Conservation (phyloP, 2,888 invertebrate genomes). For the Eupithecia dodoneata region DNA sequence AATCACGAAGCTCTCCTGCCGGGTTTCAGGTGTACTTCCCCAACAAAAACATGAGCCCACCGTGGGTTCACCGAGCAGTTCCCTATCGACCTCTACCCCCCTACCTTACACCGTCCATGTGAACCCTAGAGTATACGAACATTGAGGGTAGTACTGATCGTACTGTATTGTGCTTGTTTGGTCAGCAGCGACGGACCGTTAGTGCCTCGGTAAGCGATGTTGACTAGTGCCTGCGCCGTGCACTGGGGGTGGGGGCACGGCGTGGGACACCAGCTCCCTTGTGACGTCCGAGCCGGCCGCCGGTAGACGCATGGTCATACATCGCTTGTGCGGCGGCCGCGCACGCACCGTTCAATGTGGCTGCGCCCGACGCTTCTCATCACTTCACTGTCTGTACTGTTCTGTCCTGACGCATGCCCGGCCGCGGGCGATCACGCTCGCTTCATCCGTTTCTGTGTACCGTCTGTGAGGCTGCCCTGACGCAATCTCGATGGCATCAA, state of each 20-base stretch:
- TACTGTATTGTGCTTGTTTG: conserved; percentile 83
- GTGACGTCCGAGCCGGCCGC: conserved; percentile 80
- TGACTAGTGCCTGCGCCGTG: conserved; percentile 71
- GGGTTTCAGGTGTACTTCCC: conserved; percentile 51
- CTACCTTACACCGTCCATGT: conserved; percentile 49
- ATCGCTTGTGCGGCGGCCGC: conserved; percentile 83
- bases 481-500: conserved; percentile 80
- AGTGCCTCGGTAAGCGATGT: conserved; percentile 82
- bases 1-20: conserved; percentile 50
- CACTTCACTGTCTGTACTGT: conserved; percentile 83
- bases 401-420: conserved; percentile 84
- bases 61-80: conserved; percentile 47
- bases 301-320: conserved; percentile 83
- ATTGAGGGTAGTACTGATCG: conserved; percentile 80
- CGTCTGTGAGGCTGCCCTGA: conserved; percentile 79
- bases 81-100: conserved; percentile 59
- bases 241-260: conserved; percentile 67
- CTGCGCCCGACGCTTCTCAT: conserved; percentile 84
- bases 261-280: conserved; percentile 75
- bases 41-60: conserved; percentile 52
- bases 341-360: conserved; percentile 83
- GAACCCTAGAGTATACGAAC: conserved; percentile 65
- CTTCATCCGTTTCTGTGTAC: conserved; percentile 83
- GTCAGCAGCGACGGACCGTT: conserved; percentile 84
- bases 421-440: conserved; percentile 83